Conservation (phyloP, 2,797 vertebrate genomes). For the Cyprinella venusta region DNA sequence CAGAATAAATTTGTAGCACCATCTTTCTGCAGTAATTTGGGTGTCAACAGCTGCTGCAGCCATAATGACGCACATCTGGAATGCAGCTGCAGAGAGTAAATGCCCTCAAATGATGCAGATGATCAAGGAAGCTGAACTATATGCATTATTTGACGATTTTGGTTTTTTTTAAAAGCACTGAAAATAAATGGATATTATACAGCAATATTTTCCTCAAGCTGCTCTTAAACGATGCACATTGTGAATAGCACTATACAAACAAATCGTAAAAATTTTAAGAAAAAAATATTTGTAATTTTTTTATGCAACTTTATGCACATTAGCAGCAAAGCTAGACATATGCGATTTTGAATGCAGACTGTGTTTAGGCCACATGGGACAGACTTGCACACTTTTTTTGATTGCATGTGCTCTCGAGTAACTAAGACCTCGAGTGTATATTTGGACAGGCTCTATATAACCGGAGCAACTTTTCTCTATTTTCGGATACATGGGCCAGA, state of each 20-base stretch:
- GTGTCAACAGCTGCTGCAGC: slow-evolving; percentile 22
- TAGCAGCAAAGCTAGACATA: no score
- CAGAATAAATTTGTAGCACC: not conserved
- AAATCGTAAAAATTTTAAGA: no score
- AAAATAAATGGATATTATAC: not conserved
- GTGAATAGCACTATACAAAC: not conserved
- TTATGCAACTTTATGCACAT: no score
- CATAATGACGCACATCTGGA: slow-evolving; percentile 21
- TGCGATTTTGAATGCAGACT: no score
- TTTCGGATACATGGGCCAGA: no score
- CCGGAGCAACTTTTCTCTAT: no score
- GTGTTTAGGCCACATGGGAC: no score
- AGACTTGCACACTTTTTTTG: no score
- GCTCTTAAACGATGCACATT: not conserved
- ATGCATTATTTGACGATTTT: not conserved
- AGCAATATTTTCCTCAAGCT: not conserved
- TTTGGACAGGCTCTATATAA: no score
- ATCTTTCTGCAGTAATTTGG: slow-evolving; percentile 16
- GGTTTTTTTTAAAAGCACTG: not conserved
- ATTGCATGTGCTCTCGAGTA: no score
- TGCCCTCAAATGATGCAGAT: slow-evolving; percentile 9
- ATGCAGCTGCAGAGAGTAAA: slow-evolving; percentile 34
- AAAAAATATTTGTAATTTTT: no score
- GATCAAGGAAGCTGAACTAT: not conserved
- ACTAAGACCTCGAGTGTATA: no score